A percentile compares a stretch with the other conserved stretches of the same genome.
Conservation (phyloP, 2,888 invertebrate genomes). For the Philereme vetulata region DNA sequence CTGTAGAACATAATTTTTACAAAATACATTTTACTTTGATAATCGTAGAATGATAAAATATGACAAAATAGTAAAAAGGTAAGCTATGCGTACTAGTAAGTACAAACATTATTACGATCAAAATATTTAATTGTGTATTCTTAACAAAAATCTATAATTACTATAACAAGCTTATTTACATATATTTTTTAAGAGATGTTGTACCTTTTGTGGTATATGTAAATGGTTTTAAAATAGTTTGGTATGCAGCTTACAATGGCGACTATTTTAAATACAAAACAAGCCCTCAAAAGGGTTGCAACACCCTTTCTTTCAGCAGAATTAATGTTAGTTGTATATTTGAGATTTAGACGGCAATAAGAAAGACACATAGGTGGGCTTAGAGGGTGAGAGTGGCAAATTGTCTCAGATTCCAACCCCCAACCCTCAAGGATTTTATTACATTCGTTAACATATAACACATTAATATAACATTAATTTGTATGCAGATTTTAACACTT, state of each 20-base stretch:
- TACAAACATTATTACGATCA: no score
- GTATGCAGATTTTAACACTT: slow-evolving; percentile 60
- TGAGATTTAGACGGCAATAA: slow-evolving; percentile 82
- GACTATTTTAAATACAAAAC: slow-evolving; percentile 37
- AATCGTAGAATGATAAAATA: no score
- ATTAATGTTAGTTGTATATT: slow-evolving; percentile 84
- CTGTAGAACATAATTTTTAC: no score
- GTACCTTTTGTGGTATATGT: no score
- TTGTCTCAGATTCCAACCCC: slow-evolving; percentile 78
- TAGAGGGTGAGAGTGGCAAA: slow-evolving; percentile 76
- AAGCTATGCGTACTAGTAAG: no score
- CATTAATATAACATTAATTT: slow-evolving; percentile 76
- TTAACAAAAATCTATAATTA: no score
- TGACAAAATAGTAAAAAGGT: no score
- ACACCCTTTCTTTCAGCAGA: slow-evolving; percentile 79
- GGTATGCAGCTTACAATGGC: slow-evolving; percentile 26
- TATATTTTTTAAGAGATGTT: no score
- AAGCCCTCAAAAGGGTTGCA: slow-evolving; percentile 63
- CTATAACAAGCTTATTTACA: no score
- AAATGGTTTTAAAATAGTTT: no score
- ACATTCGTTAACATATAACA: slow-evolving; percentile 81
- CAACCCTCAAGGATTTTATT: slow-evolving; percentile 72
- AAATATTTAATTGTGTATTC: no score
- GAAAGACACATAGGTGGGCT: slow-evolving; percentile 83
- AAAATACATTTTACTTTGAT: no score